Evolutionary conservation across 1,140 invertebrate genomes (phyloP).

Genomic region (Drosophila repleta): DNA sequence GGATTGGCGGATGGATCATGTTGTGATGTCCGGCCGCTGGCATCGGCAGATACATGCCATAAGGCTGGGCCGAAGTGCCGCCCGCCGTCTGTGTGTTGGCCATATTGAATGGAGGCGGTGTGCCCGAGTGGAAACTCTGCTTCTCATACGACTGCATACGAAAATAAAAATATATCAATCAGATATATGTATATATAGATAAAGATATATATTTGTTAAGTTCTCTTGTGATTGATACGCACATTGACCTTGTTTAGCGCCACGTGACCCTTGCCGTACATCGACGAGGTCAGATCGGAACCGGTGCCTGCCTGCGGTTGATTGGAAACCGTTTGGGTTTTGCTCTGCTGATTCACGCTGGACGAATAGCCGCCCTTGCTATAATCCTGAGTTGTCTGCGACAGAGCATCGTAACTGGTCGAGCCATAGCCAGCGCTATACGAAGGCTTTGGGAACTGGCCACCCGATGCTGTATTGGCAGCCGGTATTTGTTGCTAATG

Average conservation of each 20-base stretch:
- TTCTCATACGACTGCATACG: conserved; percentile 91
- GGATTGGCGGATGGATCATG: conserved; percentile 90
- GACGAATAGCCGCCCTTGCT: conserved; percentile 86
- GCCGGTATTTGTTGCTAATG: conserved; percentile 86
- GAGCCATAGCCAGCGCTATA: conserved; percentile 88
- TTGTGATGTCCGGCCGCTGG: conserved; percentile 87
- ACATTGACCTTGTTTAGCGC: conserved; percentile 90
- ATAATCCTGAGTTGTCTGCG: conserved; percentile 86
- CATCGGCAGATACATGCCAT: conserved; percentile 90
- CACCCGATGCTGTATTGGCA: conserved; percentile 87
- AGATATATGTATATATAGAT: background rate
- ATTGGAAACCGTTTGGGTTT: conserved; percentile 85
- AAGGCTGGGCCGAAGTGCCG: conserved; percentile 88
- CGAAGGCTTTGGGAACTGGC: conserved; percentile 88
- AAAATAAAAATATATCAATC: background rate
- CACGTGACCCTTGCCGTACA: conserved; percentile 90
- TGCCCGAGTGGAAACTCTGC: conserved; percentile 92
- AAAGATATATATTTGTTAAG: background rate
- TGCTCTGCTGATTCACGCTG: conserved; percentile 85
- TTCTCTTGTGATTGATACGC: conserved; percentile 75
- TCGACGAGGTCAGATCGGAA: conserved; percentile 87
- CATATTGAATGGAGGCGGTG: conserved; percentile 91
- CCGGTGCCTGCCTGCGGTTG: conserved; percentile 86
- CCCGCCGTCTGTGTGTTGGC: conserved; percentile 89
- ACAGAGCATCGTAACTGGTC: conserved; percentile 88